phyloP scores from a whole-genome alignment of 2,888 invertebrate species.

The Mesorhabditis belari region DNA sequence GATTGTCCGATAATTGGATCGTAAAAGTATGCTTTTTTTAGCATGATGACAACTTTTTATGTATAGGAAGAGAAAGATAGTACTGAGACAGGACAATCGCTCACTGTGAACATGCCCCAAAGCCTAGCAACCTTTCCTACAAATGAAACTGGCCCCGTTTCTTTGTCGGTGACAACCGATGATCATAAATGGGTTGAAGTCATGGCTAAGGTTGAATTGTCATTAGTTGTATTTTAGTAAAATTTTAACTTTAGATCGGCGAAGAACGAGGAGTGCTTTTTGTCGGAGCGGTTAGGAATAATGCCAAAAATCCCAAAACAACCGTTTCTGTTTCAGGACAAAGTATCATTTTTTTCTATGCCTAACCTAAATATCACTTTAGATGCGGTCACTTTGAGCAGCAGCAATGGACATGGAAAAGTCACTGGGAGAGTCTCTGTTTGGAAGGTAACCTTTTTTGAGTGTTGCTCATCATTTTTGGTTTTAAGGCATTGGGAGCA shows the following conservation, averaged over 20 bases:
- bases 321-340: constrained; percentile 13
- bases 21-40: background rate
- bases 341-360: constrained; percentile 1
- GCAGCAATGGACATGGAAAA: background rate
- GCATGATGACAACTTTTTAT: background rate
- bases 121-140: constrained; percentile 7
- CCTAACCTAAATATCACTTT: background rate
- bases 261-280: constrained; percentile 19
- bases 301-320: constrained; percentile 8
- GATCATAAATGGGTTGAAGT: constrained; percentile 20
- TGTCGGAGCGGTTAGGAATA: constrained; percentile 16
- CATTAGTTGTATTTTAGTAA: background rate
- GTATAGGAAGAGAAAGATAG: constrained; percentile 18
- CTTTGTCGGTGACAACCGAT: constrained; percentile 9
- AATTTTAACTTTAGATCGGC: constrained; percentile 3
- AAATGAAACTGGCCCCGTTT: constrained; percentile 7
- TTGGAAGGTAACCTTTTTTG: no score
- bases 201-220: constrained; percentile 9
- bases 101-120: constrained; percentile 19
- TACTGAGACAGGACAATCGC: constrained; percentile 22
- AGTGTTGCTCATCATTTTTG: no score
- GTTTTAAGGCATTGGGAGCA: constrained; percentile 16
- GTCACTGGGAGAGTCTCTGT: constrained; percentile 6
- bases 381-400: constrained; percentile 1
- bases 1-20: background rate